Conservation (phyloP, 2,113 vertebrate species). For the Syngnathoides biaculeatus region DNA sequence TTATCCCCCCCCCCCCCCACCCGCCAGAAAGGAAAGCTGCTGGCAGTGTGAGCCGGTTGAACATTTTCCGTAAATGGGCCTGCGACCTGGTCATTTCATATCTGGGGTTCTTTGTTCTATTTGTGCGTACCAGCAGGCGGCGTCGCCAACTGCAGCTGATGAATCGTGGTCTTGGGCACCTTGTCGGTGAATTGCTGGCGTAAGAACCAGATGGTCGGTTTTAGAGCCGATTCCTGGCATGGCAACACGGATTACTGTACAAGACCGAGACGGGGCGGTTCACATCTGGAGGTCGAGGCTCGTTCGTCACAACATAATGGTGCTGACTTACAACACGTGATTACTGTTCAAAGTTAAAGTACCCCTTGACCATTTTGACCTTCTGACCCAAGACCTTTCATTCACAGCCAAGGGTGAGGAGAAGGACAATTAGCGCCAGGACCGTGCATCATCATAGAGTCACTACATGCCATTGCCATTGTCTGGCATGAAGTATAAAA, state of each 20-base stretch:
- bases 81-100: constrained; percentile 14
- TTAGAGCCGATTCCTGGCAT: not conserved
- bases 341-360: constrained; percentile 27
- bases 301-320: constrained; percentile 27
- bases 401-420: constrained; percentile 20
- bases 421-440: constrained; percentile 2
- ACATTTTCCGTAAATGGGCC: constrained; percentile 35
- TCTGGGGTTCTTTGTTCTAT: constrained; percentile 21
- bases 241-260: not conserved
- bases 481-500: no score
- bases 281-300: constrained; percentile 25
- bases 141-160: constrained; percentile 13
- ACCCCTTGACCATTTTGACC: constrained; percentile 49
- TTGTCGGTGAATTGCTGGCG: constrained; percentile 2
- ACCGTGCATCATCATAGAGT: no score
- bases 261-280: not conserved
- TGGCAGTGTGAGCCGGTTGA: constrained; percentile 25
- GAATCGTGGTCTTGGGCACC: constrained; percentile 9
- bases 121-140: constrained; percentile 22
- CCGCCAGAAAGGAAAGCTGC: constrained; percentile 50
- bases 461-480: no score
- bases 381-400: constrained; percentile 29
- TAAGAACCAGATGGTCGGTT: constrained; percentile 8
- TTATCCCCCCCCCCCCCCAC: no score
- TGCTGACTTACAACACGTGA: constrained; percentile 50